A percentile compares a stretch with the other conserved stretches of the same genome.
These are phyloP conservation scores for Calliphora vicina DNA, from an alignment of 1,140 invertebrate species.

Conservation along the genomic window DNA sequence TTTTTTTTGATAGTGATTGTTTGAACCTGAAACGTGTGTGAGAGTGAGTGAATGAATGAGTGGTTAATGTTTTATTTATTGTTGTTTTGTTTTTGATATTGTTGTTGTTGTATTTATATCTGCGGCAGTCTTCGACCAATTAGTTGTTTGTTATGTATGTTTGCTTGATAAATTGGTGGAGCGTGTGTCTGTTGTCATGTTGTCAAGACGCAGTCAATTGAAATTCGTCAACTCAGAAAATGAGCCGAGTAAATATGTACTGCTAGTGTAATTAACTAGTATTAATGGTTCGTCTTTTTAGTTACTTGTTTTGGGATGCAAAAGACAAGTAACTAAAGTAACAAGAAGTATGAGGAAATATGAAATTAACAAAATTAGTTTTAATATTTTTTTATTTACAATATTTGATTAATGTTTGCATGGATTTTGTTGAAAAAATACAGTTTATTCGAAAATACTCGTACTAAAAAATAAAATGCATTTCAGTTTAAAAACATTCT, in stretches of 20 bases:
- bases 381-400: no score
- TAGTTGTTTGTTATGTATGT: constrained; percentile 24
- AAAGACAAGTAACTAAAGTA: neutral
- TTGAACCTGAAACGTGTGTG: neutral
- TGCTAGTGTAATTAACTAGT: no score
- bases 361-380: no score
- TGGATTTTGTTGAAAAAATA: no score
- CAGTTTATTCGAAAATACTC: no score
- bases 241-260: neutral
- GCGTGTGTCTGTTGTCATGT: constrained; percentile 19
- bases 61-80: no score
- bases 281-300: no score
- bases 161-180: constrained; percentile 13
- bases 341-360: no score
- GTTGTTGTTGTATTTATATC: neutral
- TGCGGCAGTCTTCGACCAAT: constrained; percentile 17
- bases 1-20: neutral
- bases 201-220: neutral
- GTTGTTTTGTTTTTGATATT: neutral
- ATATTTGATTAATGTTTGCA: no score
- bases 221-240: constrained; percentile 1
- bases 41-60: neutral
- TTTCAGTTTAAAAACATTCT: no score
- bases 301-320: neutral
- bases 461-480: no score